phyloP scores from a whole-genome alignment of 2,888 invertebrate species.

The Temnothorax unifasciatus region DNA sequence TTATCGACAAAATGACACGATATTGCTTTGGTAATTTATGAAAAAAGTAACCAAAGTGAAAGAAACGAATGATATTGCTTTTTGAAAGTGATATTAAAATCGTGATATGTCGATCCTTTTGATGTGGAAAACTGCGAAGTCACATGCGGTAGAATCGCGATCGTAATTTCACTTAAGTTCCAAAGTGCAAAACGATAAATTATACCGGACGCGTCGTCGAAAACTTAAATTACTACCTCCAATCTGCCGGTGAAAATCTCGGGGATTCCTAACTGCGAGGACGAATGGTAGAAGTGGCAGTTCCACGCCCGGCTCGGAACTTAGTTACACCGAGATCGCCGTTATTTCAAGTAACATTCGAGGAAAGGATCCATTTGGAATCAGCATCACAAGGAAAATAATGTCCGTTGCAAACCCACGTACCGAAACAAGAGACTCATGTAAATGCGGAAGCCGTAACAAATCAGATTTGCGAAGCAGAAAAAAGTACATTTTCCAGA shows the following conservation, averaged over 20 bases:
- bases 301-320: neutral
- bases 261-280: conserved; percentile 1
- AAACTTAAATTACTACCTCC: conserved; percentile 38
- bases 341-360: neutral
- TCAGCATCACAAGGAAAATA: neutral
- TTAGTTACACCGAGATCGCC: neutral
- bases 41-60: neutral
- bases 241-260: conserved; percentile 24
- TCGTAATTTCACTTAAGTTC: conserved; percentile 40
- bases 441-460: neutral
- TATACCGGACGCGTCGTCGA: neutral
- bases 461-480: conserved; percentile 2
- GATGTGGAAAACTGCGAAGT: neutral
- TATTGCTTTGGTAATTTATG: neutral
- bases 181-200: conserved; percentile 7
- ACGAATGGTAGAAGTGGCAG: neutral
- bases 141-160: neutral
- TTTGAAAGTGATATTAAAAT: neutral
- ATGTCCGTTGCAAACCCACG: neutral
- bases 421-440: neutral
- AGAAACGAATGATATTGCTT: neutral
- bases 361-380: neutral
- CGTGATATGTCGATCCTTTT: neutral
- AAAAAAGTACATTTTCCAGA: neutral
- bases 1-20: neutral